Evolutionary conservation across 2,888 invertebrate genomes (phyloP), one percentile per base, ranked within the genome.

Genomic region (Malacosoma neustria): DNA sequence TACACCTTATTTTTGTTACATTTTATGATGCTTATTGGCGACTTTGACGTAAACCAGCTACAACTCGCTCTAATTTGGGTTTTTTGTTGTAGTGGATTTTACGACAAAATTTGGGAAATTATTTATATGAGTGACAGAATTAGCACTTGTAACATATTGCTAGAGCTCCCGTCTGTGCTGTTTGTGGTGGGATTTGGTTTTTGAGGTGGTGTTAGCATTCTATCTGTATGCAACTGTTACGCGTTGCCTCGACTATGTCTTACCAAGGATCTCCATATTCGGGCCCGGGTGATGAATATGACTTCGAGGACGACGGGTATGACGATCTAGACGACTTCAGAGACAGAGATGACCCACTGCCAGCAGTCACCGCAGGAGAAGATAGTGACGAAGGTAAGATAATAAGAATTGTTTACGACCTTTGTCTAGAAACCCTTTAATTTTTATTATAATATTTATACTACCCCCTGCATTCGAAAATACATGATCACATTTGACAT

Each of bases 221-320:
- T 71, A 79, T 81, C 84, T 85, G 84, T 75, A 85, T 85, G 84
- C 84, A 82, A 84, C 82, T 85, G 69, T 67, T 85, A 85, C 82
- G 84, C 81, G 81, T 82, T 70, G 72, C 72, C 67, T 84, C 84
- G 63, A 76, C 80, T 67, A 90, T 90, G 90, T 90, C 90, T 61
- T 89, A 88, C 76, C 88, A 90, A 74, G 90, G 90, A 64, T 91
- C 91, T 50, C 89, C 89, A 44, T 90, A 88, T 77, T 90, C 90
- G 50, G 89, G 89, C 52, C 90, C 89, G 58, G 88, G 89, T 45
- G 91, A 91, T 61, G 92, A 92, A 59, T 92, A 90, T 62, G 92
- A 92, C 58, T 89, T 90, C 63, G 92, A 92, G 41, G 92, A 92
- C 49, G 92, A 92, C 40, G 89, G 90, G 57, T 91, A 90, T 57